These are phyloP conservation scores for Myotis vivesi DNA, from an alignment of 2,797 vertebrate species.

Conservation along the genomic window DNA sequence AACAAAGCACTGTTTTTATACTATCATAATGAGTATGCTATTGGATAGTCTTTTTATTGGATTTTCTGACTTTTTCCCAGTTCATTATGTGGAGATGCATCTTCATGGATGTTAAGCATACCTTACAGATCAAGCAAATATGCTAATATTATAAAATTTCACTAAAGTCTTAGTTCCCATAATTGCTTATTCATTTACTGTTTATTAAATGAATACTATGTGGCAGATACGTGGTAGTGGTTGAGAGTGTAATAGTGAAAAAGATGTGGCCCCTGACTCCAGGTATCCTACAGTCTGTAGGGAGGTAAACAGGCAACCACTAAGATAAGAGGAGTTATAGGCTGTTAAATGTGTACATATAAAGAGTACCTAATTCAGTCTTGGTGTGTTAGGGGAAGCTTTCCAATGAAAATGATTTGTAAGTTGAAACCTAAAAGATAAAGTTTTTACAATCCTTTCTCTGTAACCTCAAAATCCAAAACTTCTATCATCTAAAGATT, in stretches of 20 bases:
- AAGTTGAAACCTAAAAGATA: slow-evolving; percentile 21
- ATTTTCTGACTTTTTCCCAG: slow-evolving; percentile 27
- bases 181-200: slow-evolving; percentile 6
- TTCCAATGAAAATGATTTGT: not conserved
- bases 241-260: not conserved
- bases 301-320: not conserved
- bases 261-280: not conserved
- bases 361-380: not conserved
- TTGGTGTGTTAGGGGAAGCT: not conserved
- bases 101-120: slow-evolving; percentile 2
- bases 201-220: slow-evolving; percentile 6
- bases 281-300: not conserved
- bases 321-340: not conserved
- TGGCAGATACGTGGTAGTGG: slow-evolving; percentile 30
- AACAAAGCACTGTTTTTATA: not conserved
- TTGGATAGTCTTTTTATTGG: slow-evolving; percentile 7
- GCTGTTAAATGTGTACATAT: not conserved
- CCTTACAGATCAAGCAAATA: slow-evolving; percentile 45
- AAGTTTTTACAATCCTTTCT: not conserved
- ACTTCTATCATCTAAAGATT: not conserved
- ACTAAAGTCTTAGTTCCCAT: not conserved
- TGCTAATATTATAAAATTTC: not conserved
- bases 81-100: slow-evolving; percentile 19
- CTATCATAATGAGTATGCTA: not conserved
- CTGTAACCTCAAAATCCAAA: slow-evolving; percentile 40